Base-by-base conservation (phyloP, 92 coral and sea anemone genomes). In the Meandrina meandrites region DNA sequence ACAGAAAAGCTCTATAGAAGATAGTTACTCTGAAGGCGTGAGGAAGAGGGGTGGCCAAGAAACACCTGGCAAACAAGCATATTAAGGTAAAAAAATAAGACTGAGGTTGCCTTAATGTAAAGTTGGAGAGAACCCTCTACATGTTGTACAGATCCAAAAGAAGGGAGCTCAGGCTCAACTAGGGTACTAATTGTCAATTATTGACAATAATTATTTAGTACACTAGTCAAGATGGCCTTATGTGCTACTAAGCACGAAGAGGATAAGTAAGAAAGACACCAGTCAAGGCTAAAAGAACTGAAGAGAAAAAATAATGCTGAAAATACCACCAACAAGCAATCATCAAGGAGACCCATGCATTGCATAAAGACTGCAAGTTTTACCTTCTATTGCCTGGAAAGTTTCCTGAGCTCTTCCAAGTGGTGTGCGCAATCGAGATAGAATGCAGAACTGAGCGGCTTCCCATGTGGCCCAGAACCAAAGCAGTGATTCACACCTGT, bases 391-490 rank as follows among this genome's bases (percentile, higher is more conserved):
- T 28, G 95, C 97, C 76, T 97, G 99, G 72, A 97, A 97, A 1
- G 99, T 97, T 73, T 97, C 99, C 86, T 95, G 98, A 35, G 99
- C 99, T 80, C 99, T 91, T 27, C 99, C 99, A 50, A 97, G 90
- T n/a, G 99, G 98, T 14, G 98, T 97, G 36, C 98, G 96, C 58
- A 97, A 86, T 50, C 96, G 94, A 64, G 98, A 93, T 80, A 97
- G 76, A 76, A 97, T 93, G 78, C 98, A 97, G 84, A 97, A 97
- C 90, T 97, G 99, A n/a, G 99, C 99, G 60, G 96, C 94, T 79
- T 97, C 99, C 99, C 99, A 97, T 17, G 97, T 91, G 48, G 98
- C 94, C 99, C 99, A 97, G 83, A 97, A 97, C 99, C 99, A 97
- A 42, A 93, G 84, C 78, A 95, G 88, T 15, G 98, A 93, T 83